Evolutionary conservation across 1,140 invertebrate species (phyloP), one percentile per base, ranked within the genome.

Genomic region (Dreissena polymorpha): DNA sequence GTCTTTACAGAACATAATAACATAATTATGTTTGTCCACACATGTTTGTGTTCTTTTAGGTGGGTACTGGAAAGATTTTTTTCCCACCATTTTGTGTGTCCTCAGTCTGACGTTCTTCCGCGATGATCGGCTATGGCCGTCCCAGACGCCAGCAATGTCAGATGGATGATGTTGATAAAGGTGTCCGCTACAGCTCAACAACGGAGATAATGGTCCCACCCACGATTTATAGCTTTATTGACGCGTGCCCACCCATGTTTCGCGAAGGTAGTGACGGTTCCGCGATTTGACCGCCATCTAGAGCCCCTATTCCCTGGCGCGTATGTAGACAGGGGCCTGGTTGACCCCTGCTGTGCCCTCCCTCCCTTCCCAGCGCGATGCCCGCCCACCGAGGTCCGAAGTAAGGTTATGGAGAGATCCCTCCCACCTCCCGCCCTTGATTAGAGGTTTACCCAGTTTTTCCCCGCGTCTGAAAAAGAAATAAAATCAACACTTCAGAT

Each of bases 281-380:
- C 83, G 85, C 77, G 77, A 76, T 76, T 53, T 73, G 55, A 83
- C 68, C 76, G 55, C 60, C 64, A 67, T 71, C 67, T 53, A 67
- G 49, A 83, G 69, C 76, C 53, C 53, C 53, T 75, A 53, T 68
- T 60, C 51, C 71, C 72, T 71, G 75, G 71, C 60, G 64, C 74
- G 73, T 79, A 81, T 72, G 72, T 78, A 85, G 85, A 84, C 87
- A 89, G 86, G 83, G 86, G 83, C 85, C 88, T 85, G 73, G 74
- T 39, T 39, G 39, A 39, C 39, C 86, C 84, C 78, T 80, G 80
- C 83, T 80, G 82, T 82, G 16, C 57, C 57, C 86, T 86, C 87
- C 88, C 88, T 87, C 86, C 87, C 88, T 69, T 85, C 88, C 88
- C 78, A 85, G 77, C 86, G 85, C 85, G 85, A 86, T 82, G 73